Evolutionary conservation across 2,888 invertebrate genomes (phyloP).

Genomic region (Tenodera sinensis): DNA sequence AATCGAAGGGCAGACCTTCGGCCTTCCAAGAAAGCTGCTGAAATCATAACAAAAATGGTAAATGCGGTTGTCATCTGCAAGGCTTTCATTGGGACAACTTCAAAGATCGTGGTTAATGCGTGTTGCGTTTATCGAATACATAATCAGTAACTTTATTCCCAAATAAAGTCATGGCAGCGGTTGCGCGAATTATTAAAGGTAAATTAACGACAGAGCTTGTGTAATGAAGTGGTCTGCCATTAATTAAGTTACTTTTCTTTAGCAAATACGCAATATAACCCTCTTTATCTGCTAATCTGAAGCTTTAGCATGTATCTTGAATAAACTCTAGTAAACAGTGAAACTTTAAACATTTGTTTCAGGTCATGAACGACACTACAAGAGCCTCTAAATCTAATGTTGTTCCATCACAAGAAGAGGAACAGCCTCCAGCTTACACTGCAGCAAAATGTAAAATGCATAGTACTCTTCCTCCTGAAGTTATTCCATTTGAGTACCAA

Average conservation of each 20-base stretch:
- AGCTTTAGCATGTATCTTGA: too few species aligned
- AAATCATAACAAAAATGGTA: not conserved
- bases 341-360: not conserved
- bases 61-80: not conserved
- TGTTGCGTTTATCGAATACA: not conserved
- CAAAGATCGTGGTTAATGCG: not conserved
- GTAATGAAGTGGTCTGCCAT: too few species aligned
- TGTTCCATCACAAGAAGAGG: not conserved
- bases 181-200: not conserved
- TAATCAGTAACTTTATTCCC: not conserved
- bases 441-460: not conserved
- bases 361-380: not conserved
- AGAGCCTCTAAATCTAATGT: not conserved
- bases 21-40: not conserved
- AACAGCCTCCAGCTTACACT: not conserved
- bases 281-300: too few species aligned
- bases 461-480: constrained; percentile 14
- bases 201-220: not conserved
- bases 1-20: too few species aligned
- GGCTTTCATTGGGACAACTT: not conserved
- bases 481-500: constrained; percentile 53
- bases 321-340: too few species aligned
- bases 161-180: not conserved
- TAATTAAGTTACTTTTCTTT: too few species aligned
- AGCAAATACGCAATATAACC: too few species aligned